phyloP scores from a whole-genome alignment of 2,113 vertebrate genomes.

The Hemiprocne comata region DNA sequence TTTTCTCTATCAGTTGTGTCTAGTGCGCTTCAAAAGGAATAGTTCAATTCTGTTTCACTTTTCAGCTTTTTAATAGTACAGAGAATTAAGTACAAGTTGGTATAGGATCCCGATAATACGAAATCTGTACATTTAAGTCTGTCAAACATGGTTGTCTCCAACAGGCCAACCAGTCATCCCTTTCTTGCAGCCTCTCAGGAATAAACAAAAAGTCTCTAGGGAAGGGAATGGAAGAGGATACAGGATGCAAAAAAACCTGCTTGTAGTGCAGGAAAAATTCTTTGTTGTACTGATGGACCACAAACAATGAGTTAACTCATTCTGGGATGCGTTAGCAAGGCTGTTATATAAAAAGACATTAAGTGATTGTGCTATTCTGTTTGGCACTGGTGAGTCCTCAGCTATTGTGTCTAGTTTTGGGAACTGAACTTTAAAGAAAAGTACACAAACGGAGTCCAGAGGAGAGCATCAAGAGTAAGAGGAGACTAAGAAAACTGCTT shows the following conservation, averaged over 20 bases:
- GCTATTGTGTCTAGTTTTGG: not conserved
- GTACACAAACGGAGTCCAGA: not conserved
- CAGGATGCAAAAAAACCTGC: not conserved
- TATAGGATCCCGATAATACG: not conserved
- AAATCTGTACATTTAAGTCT: not conserved
- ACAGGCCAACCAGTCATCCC: not conserved
- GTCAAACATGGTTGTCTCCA: not conserved
- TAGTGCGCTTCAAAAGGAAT: not conserved
- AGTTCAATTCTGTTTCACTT: not conserved
- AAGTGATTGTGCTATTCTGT: not conserved
- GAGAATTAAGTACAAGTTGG: not conserved
- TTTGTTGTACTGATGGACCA: not conserved
- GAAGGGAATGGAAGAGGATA: not conserved
- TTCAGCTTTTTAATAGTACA: not conserved
- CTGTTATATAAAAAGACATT: not conserved
- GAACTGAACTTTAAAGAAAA: not conserved
- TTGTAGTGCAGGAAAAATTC: conserved; percentile 11
- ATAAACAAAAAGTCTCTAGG: conserved; percentile 18
- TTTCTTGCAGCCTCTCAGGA: not conserved
- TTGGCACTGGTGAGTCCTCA: not conserved
- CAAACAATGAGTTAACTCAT: conserved; percentile 11
- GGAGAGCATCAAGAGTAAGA: not conserved
- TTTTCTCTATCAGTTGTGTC: not conserved
- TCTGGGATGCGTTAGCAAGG: not conserved
- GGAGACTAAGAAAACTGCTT: not conserved